Base-by-base conservation (phyloP, 92 coral and sea anemone species). In the Parazoanthus atlanticus region DNA sequence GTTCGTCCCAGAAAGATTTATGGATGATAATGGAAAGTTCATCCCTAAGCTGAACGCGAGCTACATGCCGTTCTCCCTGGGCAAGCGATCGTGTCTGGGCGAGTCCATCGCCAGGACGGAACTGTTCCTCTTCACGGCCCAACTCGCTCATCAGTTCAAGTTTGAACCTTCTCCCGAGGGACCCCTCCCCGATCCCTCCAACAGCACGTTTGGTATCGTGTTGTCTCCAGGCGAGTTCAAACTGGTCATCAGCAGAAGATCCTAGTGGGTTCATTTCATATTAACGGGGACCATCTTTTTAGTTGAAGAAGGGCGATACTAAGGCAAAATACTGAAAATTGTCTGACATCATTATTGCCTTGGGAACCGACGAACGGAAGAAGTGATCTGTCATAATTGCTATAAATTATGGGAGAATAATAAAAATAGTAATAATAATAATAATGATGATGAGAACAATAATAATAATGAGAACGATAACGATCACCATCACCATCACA, bases 41-140 rank as follows among this genome's bases (percentile, higher is more conserved):
- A 72, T 82, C 25, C 80, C 92, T 8, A 89, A 86, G 64, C 66
- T 74, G 40, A 86, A 80, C 32, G 43, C 84, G 10, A 90, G 94
- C 66, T 78, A 88, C 75, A 71, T 91, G 49, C 88, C 96, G 26
- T 94, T 89, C 89, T 92, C 92, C 0, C 66, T 91, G 19, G 96
- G 96, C 28, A 92, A 89, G 69, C 91, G 96, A 11, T 93, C 93
- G 19, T 94, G 96, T 69, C 95, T 93, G n/a, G 96, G 96, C 13
- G 96, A 94, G 84, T 76, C 90, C 5, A 86, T 94, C 65, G 93
- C 96, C 0, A 90, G 90, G 52, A 90, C 93, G 47, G 91, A 92
- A 54, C 79, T 88, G 64, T 94, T 90, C 75, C 84, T 94, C 78
- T 86, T 91, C 89, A 93, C 91, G 46, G 89, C 93, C 84, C 89